These are phyloP conservation scores for Hypotaenidia okinawae DNA, from an alignment of 2,797 vertebrate genomes.

Conservation along the genomic window DNA sequence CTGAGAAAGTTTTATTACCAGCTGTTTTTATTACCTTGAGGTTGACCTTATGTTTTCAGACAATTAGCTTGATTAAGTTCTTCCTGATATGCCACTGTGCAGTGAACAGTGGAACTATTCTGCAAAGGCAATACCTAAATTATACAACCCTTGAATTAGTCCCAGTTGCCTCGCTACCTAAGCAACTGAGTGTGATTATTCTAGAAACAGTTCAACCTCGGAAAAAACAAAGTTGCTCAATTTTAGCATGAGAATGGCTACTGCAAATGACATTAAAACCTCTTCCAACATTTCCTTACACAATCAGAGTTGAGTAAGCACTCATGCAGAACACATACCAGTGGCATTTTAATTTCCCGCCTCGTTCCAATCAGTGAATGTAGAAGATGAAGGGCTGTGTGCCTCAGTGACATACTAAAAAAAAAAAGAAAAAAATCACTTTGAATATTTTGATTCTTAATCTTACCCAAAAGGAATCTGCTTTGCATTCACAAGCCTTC, in stretches of 20 bases:
- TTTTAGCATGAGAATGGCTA: background rate
- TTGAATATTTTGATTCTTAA: background rate
- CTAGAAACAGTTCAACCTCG: background rate
- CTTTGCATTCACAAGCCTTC: background rate
- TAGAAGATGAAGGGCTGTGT: background rate
- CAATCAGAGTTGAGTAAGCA: background rate
- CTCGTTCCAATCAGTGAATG: background rate
- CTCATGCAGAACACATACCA: background rate
- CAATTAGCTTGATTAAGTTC: constrained; percentile 50
- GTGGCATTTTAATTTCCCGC: background rate
- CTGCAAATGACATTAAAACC: background rate
- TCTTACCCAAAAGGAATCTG: background rate
- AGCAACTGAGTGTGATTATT: background rate
- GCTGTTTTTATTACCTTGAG: background rate
- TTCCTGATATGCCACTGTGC: background rate
- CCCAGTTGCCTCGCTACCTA: background rate
- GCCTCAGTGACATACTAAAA: background rate
- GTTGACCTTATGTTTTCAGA: constrained; percentile 29
- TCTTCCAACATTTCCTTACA: background rate
- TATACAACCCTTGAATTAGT: constrained; percentile 3
- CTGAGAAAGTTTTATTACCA: background rate
- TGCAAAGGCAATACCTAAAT: background rate
- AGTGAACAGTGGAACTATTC: background rate
- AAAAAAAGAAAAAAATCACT: background rate
- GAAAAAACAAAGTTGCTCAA: background rate